phyloP scores from a whole-genome alignment of 2,797 vertebrate genomes.

The Coregonus sp. region DNA sequence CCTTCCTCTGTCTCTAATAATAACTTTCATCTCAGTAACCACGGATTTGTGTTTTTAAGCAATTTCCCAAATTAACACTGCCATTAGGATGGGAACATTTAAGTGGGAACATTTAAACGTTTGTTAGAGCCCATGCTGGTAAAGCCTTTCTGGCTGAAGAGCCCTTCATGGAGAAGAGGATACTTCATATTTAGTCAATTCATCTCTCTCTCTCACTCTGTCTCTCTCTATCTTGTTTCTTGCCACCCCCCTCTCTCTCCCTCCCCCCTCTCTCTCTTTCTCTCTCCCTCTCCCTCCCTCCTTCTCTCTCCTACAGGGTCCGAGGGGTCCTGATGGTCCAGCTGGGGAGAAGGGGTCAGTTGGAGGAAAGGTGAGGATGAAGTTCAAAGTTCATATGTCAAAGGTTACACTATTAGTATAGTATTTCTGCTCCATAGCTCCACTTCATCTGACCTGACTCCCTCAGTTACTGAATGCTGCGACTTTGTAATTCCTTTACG shows the following conservation, averaged over 20 bases:
- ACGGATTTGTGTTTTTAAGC: neutral
- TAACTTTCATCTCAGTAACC: neutral
- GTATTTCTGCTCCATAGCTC: neutral
- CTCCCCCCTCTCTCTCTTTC: neutral
- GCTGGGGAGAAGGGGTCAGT: conserved; percentile 63
- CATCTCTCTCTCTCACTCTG: neutral
- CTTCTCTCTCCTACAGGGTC: conserved; percentile 57
- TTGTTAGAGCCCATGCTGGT: neutral
- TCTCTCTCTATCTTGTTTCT: neutral
- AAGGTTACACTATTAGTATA: neutral
- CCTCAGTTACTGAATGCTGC: neutral
- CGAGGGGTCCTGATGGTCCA: conserved; percentile 67
- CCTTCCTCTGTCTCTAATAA: neutral
- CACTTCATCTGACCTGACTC: neutral
- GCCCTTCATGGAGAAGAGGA: neutral
- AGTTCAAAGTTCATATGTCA: conserved; percentile 16
- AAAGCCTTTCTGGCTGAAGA: neutral
- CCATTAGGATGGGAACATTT: neutral
- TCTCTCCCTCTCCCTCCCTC: neutral
- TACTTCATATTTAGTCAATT: neutral
- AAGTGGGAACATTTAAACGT: neutral
- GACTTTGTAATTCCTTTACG: neutral
- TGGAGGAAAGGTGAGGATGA: conserved; percentile 69
- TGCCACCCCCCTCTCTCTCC: neutral
- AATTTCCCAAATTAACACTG: neutral